Evolutionary conservation across 2,888 invertebrate species (phyloP).

Genomic region (Elmis aenea): DNA sequence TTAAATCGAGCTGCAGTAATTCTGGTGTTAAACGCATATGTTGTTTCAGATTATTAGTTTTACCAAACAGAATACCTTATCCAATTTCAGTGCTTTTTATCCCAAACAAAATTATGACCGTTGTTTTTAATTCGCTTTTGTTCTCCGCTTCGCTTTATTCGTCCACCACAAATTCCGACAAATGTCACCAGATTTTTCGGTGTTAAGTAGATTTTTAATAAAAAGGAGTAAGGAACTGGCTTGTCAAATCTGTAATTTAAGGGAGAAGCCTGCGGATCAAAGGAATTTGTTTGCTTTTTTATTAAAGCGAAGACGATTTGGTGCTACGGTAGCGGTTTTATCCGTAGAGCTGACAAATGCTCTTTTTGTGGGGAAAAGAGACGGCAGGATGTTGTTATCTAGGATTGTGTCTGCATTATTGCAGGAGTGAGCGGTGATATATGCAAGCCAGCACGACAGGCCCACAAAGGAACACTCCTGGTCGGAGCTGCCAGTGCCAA

Average conservation of each 20-base stretch:
- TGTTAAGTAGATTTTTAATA: too few relatives aligned
- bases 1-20: too few relatives aligned
- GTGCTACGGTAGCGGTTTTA: conserved; percentile 22
- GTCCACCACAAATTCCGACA: too few relatives aligned
- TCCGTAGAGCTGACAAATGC: conserved; percentile 29
- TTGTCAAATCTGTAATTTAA: conserved; percentile 4
- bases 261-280: not conserved
- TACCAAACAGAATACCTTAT: too few relatives aligned
- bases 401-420: conserved; percentile 31
- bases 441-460: conserved; percentile 31
- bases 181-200: too few relatives aligned
- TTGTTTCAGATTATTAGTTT: too few relatives aligned
- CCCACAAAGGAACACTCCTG: conserved; percentile 24
- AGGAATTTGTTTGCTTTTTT: conserved; percentile 11
- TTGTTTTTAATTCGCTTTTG: too few relatives aligned
- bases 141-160: too few relatives aligned
- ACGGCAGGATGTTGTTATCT: conserved; percentile 32
- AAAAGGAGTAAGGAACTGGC: too few relatives aligned
- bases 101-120: too few relatives aligned
- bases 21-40: too few relatives aligned
- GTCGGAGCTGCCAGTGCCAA: conserved; percentile 21
- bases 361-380: conserved; percentile 29
- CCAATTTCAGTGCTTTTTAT: too few relatives aligned
- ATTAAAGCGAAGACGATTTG: conserved; percentile 12
- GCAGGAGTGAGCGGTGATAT: conserved; percentile 29